Evolutionary conservation across 2,797 vertebrate genomes (phyloP), one percentile per base, ranked within the genome.

Genomic region (Spinus olivaceus): DNA sequence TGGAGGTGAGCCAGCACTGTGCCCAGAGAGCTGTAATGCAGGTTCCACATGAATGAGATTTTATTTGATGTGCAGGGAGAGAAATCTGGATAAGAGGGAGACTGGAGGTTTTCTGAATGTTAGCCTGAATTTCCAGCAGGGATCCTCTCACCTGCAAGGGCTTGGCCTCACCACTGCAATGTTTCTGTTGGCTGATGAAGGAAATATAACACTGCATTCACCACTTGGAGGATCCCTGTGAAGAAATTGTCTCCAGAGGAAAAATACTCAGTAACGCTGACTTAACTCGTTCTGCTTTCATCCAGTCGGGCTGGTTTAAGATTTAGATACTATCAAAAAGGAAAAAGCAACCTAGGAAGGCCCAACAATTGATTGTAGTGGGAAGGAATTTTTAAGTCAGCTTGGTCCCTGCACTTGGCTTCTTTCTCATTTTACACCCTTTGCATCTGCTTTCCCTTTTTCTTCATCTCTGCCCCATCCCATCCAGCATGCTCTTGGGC

Each of bases 141-240:
- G 18, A 60, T 87, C 30, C 64, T 71, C 7, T 92, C 53, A 60
- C 72, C 72, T 89, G 54, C 0, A 1, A 83, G 76, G 72, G 28
- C 60, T 87, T 13, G 23, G 76, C n/a, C 60, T 87, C 32, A 27
- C 41, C 4, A 5, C 32, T 4, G 1, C 46, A 15, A 8, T 87
- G 85, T 82, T 93, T 83, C 80, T 94, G 61, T 91, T 94, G 91
- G 76, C 79, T 67, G 70, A 24, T 65, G 66, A 81, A 69, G 80
- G 28, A 70, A 83, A 47, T 79, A 7, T 67, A 86, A 72, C 74
- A 32, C 76, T 4, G 1, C 28, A 4, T 83, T 91, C 90, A 79
- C 82, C 61, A 42, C 66, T 66, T 74, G 41, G 46, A 86, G 77
- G 23, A 90, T 87, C 63, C 57, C 42, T 86, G 69, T 23, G 33